Conservation (phyloP, 2,113 vertebrate species). For the Rhinogobius similis region DNA sequence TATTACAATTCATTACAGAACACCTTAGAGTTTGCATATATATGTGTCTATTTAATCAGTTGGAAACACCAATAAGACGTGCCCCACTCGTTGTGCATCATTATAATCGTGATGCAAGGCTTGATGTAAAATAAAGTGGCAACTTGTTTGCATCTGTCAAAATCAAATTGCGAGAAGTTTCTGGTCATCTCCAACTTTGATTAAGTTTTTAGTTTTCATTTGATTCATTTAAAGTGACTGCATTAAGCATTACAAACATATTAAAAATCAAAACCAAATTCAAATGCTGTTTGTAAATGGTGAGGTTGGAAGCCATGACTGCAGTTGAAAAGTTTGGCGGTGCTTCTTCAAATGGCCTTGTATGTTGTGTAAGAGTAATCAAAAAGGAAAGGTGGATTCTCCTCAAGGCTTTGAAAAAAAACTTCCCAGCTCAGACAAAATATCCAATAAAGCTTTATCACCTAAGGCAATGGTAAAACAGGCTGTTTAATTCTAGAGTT, state of each 20-base stretch:
- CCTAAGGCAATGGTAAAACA: constrained; percentile 52
- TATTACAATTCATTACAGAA: not conserved
- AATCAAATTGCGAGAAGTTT: not conserved
- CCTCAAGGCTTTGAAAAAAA: constrained; percentile 4
- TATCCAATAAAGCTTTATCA: constrained; percentile 48
- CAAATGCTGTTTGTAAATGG: not conserved
- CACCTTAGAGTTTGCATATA: not conserved
- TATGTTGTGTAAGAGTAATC: constrained; percentile 29
- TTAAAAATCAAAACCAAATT: not conserved
- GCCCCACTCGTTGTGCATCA: not conserved
- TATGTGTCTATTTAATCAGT: too few species aligned
- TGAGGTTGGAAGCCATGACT: not conserved
- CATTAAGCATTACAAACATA: not conserved
- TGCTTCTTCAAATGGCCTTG: not conserved
- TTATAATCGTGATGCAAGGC: not conserved
- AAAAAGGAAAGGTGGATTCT: not conserved
- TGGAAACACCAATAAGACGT: not conserved
- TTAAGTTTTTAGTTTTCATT: not conserved
- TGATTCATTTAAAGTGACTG: not conserved
- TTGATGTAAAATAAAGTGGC: not conserved
- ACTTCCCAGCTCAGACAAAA: constrained; percentile 20
- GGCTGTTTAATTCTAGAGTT: constrained; percentile 39
- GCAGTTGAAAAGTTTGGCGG: not conserved
- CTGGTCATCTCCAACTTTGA: not conserved
- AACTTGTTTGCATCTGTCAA: not conserved